These are phyloP conservation scores for Panurus biarmicus DNA, from an alignment of 2,113 vertebrate species.

Conservation along the genomic window DNA sequence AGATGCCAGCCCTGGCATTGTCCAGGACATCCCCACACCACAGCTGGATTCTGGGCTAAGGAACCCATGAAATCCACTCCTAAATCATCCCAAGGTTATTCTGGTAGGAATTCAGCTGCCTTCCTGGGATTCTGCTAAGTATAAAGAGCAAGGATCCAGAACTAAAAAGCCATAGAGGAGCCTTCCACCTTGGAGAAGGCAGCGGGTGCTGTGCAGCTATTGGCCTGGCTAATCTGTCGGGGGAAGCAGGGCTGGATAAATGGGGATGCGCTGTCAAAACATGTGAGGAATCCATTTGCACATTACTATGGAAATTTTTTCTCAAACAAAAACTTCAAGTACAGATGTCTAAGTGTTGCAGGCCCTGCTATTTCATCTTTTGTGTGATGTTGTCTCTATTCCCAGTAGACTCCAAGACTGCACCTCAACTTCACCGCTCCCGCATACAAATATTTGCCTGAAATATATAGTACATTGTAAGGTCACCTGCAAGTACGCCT, in stretches of 20 bases:
- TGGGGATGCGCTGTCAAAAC: background rate
- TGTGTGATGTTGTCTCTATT: slow-evolving; percentile 41
- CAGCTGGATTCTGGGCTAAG: background rate
- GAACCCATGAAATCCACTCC: background rate
- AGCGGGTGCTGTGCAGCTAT: background rate
- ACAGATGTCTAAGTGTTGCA: slow-evolving; percentile 42
- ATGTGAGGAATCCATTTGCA: slow-evolving; percentile 46
- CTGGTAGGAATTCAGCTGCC: background rate
- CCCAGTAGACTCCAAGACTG: background rate
- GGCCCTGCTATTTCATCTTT: slow-evolving; percentile 47
- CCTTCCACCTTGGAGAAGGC: background rate
- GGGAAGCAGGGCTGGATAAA: background rate
- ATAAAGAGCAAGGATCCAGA: background rate
- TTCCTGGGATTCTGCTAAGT: background rate
- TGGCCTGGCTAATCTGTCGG: background rate
- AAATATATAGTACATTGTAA: slow-evolving; percentile 57
- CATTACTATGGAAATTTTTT: slow-evolving; percentile 37
- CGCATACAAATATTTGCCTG: slow-evolving; percentile 48
- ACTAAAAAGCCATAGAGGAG: background rate
- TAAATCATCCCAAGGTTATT: background rate
- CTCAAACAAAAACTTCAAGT: slow-evolving; percentile 43
- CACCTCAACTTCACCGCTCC: slow-evolving; percentile 29
- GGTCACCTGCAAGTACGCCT: slow-evolving; percentile 42
- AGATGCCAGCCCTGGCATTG: background rate
- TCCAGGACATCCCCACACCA: background rate